phyloP scores from a whole-genome alignment of 2,113 vertebrate species.

The Motacilla tschutschensis region DNA sequence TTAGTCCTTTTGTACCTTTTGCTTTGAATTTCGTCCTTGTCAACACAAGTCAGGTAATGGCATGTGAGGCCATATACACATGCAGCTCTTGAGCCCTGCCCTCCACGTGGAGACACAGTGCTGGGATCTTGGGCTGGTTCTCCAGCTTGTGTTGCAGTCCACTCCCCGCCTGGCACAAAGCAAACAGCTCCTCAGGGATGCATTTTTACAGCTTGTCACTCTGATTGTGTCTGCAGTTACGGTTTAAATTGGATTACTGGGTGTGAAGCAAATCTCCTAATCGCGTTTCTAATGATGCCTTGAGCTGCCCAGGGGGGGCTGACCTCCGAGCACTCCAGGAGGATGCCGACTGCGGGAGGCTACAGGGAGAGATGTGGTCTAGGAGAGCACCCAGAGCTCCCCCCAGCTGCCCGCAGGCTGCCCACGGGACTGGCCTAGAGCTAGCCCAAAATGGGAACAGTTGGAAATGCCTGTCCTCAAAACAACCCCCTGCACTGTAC shows the following conservation, averaged over 20 bases:
- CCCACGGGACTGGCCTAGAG: not conserved
- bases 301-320: not conserved
- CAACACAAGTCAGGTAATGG: not conserved
- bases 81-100: not conserved
- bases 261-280: not conserved
- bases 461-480: not conserved
- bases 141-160: not conserved
- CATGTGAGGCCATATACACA: accelerated
- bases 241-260: not conserved
- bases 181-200: not conserved
- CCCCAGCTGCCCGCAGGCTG: not conserved
- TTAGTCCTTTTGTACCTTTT: not conserved
- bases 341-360: not conserved
- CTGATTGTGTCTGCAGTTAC: not conserved
- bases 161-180: not conserved
- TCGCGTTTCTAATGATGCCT: not conserved
- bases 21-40: not conserved
- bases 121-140: not conserved
- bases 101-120: not conserved
- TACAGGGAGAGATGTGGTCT: not conserved
- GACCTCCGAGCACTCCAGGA: accelerated
- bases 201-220: not conserved
- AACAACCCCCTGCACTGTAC: not conserved
- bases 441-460: not conserved
- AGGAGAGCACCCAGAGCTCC: not conserved